A percentile compares a stretch with the other conserved stretches of the same genome.
Conservation (phyloP, 1,140 invertebrate species). For the Leptoteleia sp. region DNA sequence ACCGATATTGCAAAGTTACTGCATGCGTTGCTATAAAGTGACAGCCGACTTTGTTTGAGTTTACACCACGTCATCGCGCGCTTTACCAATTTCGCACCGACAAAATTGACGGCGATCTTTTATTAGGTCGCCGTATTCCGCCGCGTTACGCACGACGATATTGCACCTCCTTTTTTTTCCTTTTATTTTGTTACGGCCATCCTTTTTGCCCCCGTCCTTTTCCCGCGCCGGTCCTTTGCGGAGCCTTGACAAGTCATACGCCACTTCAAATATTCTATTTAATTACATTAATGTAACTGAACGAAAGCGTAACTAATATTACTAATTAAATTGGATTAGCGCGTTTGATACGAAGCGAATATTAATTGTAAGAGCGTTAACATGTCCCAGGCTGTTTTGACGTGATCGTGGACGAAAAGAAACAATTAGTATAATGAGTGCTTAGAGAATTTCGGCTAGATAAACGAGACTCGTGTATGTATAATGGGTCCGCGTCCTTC, state of each 20-base stretch:
- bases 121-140: too few relatives aligned
- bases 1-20: constrained; percentile 51
- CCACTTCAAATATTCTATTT: not conserved
- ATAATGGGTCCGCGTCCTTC: constrained; percentile 52
- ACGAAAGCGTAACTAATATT: not conserved
- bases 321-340: constrained; percentile 10
- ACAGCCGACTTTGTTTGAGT: constrained; percentile 29
- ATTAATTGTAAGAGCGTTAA: constrained; percentile 17
- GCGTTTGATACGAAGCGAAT: constrained; percentile 3
- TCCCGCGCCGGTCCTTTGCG: not conserved
- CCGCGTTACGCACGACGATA: too few relatives aligned
- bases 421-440: constrained; percentile 50
- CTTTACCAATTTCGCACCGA: constrained; percentile 42
- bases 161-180: constrained; percentile 5
- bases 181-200: too few relatives aligned
- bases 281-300: constrained; percentile 2
- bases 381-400: constrained; percentile 25
- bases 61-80: constrained; percentile 13
- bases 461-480: constrained; percentile 56
- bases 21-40: constrained; percentile 28
- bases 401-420: constrained; percentile 35
- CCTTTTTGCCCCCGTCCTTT: too few relatives aligned
- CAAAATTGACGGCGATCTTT: constrained; percentile 53
- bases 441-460: constrained; percentile 44
- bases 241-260: not conserved